phyloP scores from a whole-genome alignment of 2,888 invertebrate genomes.

The Epirrita christyi region DNA sequence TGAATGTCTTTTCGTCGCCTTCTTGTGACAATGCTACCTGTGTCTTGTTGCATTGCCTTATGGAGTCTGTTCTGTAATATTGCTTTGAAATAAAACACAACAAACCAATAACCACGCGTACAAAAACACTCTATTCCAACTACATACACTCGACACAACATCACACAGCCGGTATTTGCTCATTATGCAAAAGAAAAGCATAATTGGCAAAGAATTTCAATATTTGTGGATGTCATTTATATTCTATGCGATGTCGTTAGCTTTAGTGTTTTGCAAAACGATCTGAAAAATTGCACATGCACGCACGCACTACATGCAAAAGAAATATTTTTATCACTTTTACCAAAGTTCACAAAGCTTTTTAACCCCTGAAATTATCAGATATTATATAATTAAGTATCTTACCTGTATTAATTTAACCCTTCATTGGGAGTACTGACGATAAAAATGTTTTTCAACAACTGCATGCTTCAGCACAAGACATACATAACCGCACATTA shows the following conservation, averaged over 20 bases:
- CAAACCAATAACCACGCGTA: slow-evolving; percentile 30
- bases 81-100: slow-evolving; percentile 33
- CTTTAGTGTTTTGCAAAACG: slow-evolving; percentile 25
- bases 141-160: slow-evolving; percentile 48
- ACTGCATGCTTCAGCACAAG: slow-evolving; percentile 6
- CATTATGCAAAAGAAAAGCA: slow-evolving; percentile 79
- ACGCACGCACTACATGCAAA: slow-evolving; percentile 39
- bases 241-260: slow-evolving; percentile 41
- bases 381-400: background rate
- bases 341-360: background rate
- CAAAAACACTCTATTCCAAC: slow-evolving; percentile 54
- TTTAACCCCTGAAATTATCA: too few relatives aligned
- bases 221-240: slow-evolving; percentile 81
- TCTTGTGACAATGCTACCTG: slow-evolving; percentile 46
- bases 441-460: slow-evolving; percentile 25
- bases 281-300: slow-evolving; percentile 41
- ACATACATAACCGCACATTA: slow-evolving; percentile 25
- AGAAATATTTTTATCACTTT: slow-evolving; percentile 41
- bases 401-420: background rate
- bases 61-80: slow-evolving; percentile 44
- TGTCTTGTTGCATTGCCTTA: slow-evolving; percentile 55
- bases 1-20: slow-evolving; percentile 50
- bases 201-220: slow-evolving; percentile 75
- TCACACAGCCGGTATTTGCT: slow-evolving; percentile 75
- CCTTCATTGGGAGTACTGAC: background rate